phyloP scores from a whole-genome alignment of 2,113 vertebrate genomes.

The Theristicus caerulescens region DNA sequence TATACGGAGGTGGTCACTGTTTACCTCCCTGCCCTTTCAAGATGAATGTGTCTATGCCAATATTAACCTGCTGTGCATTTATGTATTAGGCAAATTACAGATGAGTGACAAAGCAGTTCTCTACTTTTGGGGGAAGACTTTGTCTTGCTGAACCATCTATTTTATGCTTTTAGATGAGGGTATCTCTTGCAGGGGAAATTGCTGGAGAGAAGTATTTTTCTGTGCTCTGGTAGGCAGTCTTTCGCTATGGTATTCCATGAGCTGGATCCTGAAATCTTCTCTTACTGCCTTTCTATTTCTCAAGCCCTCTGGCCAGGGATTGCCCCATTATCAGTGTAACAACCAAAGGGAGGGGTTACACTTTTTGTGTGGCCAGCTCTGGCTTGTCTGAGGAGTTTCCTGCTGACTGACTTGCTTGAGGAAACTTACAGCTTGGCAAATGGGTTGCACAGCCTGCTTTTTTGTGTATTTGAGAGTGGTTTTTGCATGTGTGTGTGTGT shows the following conservation, averaged over 20 bases:
- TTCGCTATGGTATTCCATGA: background rate
- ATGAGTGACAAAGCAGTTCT: background rate
- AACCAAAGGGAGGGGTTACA: constrained; percentile 4
- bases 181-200: background rate
- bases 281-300: background rate
- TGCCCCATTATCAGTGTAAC: background rate
- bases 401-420: background rate
- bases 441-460: background rate
- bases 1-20: background rate
- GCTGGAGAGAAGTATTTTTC: background rate
- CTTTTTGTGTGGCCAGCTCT: constrained; percentile 40
- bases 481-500: background rate
- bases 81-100: background rate
- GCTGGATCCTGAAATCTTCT: background rate
- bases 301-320: constrained; percentile 45
- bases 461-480: background rate
- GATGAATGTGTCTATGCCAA: background rate
- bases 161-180: background rate
- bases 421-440: background rate
- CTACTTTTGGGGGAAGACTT: background rate
- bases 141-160: background rate
- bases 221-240: background rate
- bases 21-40: background rate
- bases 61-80: background rate
- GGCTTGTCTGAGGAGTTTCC: constrained; percentile 54